Evolutionary conservation across 2,797 vertebrate genomes (phyloP).

Genomic region (Anisognathus igniventris): DNA sequence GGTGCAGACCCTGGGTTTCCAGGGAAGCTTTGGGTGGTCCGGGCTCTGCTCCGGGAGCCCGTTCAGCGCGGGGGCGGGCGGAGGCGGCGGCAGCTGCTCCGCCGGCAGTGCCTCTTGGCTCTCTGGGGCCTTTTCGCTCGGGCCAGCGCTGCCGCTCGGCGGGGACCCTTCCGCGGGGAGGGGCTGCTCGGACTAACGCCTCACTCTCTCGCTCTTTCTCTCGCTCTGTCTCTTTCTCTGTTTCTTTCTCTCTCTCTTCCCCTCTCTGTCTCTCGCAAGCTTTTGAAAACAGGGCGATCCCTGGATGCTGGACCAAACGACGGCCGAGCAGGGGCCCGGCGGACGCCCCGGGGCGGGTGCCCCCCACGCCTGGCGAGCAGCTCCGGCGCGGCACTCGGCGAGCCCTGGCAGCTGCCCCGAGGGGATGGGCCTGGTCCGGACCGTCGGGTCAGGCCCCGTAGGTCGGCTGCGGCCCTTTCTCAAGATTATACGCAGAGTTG

Average conservation of each 20-base stretch:
- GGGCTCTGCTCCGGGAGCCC: neutral
- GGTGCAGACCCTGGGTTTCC: neutral
- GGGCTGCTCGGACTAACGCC: neutral
- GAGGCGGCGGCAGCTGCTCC: slow-evolving; percentile 1
- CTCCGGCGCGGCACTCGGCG: neutral
- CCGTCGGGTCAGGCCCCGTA: neutral
- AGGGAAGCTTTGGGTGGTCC: neutral
- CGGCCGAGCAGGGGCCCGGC: neutral
- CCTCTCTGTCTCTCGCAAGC: slow-evolving; percentile 45
- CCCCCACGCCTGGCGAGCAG: slow-evolving; percentile 23
- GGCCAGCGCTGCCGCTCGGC: neutral
- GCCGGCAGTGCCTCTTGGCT: neutral
- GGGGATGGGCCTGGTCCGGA: slow-evolving; percentile 10
- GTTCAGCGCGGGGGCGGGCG: neutral
- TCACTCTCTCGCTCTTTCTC: neutral
- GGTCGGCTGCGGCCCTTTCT: slow-evolving; percentile 55
- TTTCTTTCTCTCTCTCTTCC: neutral
- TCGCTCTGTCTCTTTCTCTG: neutral
- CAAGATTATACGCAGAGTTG: slow-evolving; percentile 82
- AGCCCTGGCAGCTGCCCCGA: slow-evolving; percentile 10
- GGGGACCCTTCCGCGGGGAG: neutral
- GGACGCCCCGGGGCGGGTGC: neutral
- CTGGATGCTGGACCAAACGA: slow-evolving; percentile 63
- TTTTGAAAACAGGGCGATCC: slow-evolving; percentile 70
- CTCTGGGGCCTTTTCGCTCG: accelerated